Evolutionary conservation across 1,140 invertebrate species (phyloP).

Genomic region (Notospermus geniculatus): DNA sequence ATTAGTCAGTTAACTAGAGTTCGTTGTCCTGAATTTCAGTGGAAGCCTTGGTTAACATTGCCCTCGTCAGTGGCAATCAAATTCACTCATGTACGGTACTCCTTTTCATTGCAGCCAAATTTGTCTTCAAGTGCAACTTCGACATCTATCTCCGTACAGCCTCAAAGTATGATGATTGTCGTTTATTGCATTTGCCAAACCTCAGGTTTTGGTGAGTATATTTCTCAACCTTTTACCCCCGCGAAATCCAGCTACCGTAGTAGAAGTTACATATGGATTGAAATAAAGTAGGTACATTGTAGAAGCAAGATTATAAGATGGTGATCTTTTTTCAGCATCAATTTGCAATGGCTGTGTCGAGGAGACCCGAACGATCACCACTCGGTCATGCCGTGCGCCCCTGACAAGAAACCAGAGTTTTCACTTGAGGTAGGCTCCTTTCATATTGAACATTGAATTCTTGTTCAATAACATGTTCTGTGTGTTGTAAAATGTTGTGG

Average conservation of each 20-base stretch:
- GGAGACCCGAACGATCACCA: slow-evolving; percentile 95
- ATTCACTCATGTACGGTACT: background rate
- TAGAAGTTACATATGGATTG: no score
- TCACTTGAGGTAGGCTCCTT: slow-evolving; percentile 63
- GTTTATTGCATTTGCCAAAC: slow-evolving; percentile 81
- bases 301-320: no score
- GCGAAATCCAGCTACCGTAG: no score
- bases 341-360: slow-evolving; percentile 86
- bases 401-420: slow-evolving; percentile 94
- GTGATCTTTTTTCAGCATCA: slow-evolving; percentile 63
- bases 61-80: background rate
- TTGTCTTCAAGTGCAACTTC: slow-evolving; percentile 81
- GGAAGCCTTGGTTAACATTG: no score
- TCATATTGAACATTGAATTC: slow-evolving; percentile 10
- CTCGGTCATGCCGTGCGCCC: slow-evolving; percentile 92
- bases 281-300: no score
- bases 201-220: slow-evolving; percentile 68
- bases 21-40: background rate
- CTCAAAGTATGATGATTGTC: slow-evolving; percentile 97
- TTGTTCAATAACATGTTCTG: background rate
- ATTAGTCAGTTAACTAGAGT: background rate
- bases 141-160: slow-evolving; percentile 90
- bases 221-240: no score
- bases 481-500: no score
- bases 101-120: slow-evolving; percentile 64